Evolutionary conservation across 2,113 vertebrate species (phyloP).

Genomic region (Embiotoca jacksoni): DNA sequence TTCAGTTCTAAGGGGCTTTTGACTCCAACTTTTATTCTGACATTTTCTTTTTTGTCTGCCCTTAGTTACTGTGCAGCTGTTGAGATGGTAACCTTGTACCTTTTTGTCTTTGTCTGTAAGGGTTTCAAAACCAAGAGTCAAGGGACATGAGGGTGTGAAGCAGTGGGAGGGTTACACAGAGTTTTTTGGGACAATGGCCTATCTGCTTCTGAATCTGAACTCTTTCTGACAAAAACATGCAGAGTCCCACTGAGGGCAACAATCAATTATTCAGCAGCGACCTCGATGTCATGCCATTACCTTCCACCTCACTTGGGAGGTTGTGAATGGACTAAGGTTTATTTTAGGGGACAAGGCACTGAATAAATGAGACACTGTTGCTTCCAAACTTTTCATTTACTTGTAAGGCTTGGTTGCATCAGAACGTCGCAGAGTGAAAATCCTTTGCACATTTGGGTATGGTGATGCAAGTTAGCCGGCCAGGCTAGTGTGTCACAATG

Average conservation of each 20-base stretch:
- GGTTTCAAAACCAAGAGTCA: background rate
- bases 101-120: background rate
- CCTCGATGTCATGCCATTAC: constrained; percentile 18
- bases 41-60: background rate
- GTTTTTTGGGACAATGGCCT: constrained; percentile 16
- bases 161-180: constrained; percentile 20
- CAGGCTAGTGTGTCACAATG: too few relatives aligned
- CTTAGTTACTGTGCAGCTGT: background rate
- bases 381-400: background rate
- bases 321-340: background rate
- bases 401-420: background rate
- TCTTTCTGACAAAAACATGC: background rate
- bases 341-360: background rate
- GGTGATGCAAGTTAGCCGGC: too few relatives aligned
- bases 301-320: constrained; percentile 14
- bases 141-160: constrained; percentile 8
- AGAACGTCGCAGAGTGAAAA: background rate
- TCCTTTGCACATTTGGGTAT: too few relatives aligned
- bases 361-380: background rate
- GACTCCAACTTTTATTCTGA: background rate
- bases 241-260: constrained; percentile 1
- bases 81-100: background rate
- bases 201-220: constrained; percentile 15
- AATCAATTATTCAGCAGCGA: constrained; percentile 46
- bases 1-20: background rate